A percentile compares a stretch with the other conserved stretches of the same genome.
Conservation (phyloP, 2,797 vertebrate species). For the Catharus ustulatus region DNA sequence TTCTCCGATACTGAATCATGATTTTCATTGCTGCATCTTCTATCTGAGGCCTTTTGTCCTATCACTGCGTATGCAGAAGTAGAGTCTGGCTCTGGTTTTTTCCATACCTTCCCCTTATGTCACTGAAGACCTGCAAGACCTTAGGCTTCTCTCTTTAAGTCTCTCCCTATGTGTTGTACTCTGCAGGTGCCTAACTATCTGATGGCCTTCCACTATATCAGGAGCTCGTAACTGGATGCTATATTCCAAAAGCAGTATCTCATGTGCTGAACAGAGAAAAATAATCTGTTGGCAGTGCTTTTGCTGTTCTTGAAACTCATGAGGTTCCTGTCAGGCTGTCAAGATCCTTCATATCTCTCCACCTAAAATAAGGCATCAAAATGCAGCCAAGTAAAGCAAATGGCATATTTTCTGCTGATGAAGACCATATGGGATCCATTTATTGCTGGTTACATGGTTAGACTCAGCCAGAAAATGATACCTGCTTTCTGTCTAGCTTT, state of each 20-base stretch:
- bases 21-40: background rate
- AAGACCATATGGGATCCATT: slow-evolving; percentile 33
- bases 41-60: background rate
- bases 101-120: background rate
- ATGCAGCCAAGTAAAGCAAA: slow-evolving; percentile 49
- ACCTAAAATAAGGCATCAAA: slow-evolving; percentile 12
- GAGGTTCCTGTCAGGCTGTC: slow-evolving; percentile 24
- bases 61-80: background rate
- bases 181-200: background rate
- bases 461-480: slow-evolving; percentile 31
- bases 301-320: background rate
- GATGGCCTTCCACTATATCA: background rate
- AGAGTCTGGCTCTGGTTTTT: background rate
- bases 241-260: background rate
- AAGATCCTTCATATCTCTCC: slow-evolving; percentile 25
- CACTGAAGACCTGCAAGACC: background rate
- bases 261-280: background rate
- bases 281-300: background rate
- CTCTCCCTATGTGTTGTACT: background rate
- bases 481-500: slow-evolving; percentile 24
- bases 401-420: slow-evolving; percentile 33
- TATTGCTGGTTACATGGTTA: background rate
- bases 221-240: background rate
- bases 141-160: background rate
- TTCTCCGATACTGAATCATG: background rate